Evolutionary conservation across 1,140 invertebrate species (phyloP), one percentile per base, ranked within the genome.

Genomic region (Acromyrmex echinatior): DNA sequence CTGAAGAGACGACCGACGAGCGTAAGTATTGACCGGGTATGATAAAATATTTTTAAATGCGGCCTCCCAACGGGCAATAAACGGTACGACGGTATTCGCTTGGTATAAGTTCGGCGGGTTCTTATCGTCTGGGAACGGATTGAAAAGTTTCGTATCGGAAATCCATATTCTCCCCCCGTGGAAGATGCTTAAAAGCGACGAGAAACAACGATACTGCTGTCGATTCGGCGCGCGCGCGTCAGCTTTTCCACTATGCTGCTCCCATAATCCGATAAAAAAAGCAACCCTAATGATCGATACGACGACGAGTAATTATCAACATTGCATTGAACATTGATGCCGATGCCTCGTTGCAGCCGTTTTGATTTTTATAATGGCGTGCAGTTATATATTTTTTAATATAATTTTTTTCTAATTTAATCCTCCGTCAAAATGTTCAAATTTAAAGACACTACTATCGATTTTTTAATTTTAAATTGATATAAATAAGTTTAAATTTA

Each of bases 11-110:
- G 60, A 18, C 66, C 39, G 66, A 25, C 66, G 21, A 18, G 68
- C 14, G 62, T 49, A 51, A 49, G 65, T 76, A 76, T 85, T 53
- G 86, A 85, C 58, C 71, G 16, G 65, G n/a, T 28, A 28, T 18
- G 49, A 45, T 25, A 58, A 77, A 70, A 68, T 85, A 87, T 85
- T 87, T 85, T 87, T 85, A 60, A 85, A 85, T 77, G 45, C n/a
- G 49, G 12, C 39, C 10, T 21, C 35, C 18, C 62, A 56, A 45
- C 49, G 28, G 66, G 56, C 56, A 71, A 86, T 84, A 49, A 71
- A 53, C 35, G 39, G n/a, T 25, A 66, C 10, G 25, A 14, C 21
- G 31, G 39, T 60, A 53, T 56, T 18, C 45, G n/a, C 39, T 71
- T 18, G 31, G 53, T 76, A 45, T 45, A 65, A 74, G 56, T 63